A percentile compares a stretch with the other conserved stretches of the same genome.
Conservation (phyloP, 2,888 invertebrate genomes). For the Dione vanillae region DNA sequence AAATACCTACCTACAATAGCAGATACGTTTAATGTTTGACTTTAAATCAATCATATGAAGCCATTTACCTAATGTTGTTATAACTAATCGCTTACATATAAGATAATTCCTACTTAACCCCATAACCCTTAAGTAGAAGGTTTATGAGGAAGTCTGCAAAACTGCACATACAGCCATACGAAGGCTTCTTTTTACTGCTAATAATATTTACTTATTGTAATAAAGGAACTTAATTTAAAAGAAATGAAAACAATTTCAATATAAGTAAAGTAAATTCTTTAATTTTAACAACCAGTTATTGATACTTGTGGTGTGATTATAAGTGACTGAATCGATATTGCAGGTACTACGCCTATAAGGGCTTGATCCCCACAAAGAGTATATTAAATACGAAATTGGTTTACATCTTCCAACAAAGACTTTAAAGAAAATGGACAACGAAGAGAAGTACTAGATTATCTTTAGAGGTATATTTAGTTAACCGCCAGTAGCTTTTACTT, state of each 20-base stretch:
- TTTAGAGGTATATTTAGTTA: too few relatives aligned
- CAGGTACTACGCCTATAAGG: too few relatives aligned
- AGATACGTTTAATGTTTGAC: conserved; percentile 36
- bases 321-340: too few relatives aligned
- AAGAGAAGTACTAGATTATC: too few relatives aligned
- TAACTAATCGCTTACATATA: conserved; percentile 20
- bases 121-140: conserved; percentile 48
- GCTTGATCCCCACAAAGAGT: too few relatives aligned
- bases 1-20: background rate
- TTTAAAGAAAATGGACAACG: too few relatives aligned
- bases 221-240: background rate
- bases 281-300: too few relatives aligned
- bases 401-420: too few relatives aligned
- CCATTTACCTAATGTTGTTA: conserved; percentile 11
- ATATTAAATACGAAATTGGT: too few relatives aligned
- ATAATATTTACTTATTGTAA: conserved; percentile 12
- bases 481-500: too few relatives aligned
- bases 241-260: background rate
- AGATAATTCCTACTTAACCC: conserved; percentile 47
- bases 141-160: conserved; percentile 43
- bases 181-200: conserved; percentile 48
- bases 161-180: conserved; percentile 49
- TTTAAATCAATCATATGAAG: conserved; percentile 35
- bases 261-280: too few relatives aligned
- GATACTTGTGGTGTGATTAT: too few relatives aligned